Conservation (phyloP, 2,888 invertebrate species). For the Sinohyriopsis cumingii region DNA sequence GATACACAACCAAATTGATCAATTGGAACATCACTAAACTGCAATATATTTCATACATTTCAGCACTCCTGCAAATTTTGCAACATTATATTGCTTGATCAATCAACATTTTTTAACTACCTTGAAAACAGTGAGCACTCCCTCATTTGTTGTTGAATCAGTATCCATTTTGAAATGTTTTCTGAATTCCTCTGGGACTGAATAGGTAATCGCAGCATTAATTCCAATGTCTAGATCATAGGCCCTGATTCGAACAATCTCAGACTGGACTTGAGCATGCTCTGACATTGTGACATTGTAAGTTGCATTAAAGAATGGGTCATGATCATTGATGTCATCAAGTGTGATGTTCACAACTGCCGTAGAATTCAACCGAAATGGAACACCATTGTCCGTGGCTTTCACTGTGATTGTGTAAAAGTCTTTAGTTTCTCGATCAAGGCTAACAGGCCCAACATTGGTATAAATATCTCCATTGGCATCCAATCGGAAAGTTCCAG, state of each 20-base stretch:
- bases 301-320: conserved; percentile 84
- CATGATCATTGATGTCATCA: conserved; percentile 99
- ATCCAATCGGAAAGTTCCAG: conserved; percentile 47
- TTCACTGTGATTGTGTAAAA: conserved; percentile 93
- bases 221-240: conserved; percentile 97
- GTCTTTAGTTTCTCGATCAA: conserved; percentile 61
- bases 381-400: conserved; percentile 81
- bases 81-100: too few relatives aligned
- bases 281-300: conserved; percentile 26
- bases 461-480: conserved; percentile 46
- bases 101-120: conserved; percentile 6
- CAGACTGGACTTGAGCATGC: conserved; percentile 1
- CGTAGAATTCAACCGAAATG: conserved; percentile 77
- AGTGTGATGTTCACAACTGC: conserved; percentile 97
- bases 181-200: conserved; percentile 12
- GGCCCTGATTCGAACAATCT: conserved; percentile 80
- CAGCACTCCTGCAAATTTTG: too few relatives aligned
- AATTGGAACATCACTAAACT: too few relatives aligned
- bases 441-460: conserved; percentile 23
- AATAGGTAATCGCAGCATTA: conserved; percentile 78
- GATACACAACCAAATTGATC: too few relatives aligned
- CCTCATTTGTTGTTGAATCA: conserved; percentile 11
- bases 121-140: conserved; percentile 19
- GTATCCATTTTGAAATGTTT: conserved; percentile 25
- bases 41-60: too few relatives aligned